Evolutionary conservation across 2,113 vertebrate genomes (phyloP), one percentile per base, ranked within the genome.

Genomic region (Dipodomys spectabilis): DNA sequence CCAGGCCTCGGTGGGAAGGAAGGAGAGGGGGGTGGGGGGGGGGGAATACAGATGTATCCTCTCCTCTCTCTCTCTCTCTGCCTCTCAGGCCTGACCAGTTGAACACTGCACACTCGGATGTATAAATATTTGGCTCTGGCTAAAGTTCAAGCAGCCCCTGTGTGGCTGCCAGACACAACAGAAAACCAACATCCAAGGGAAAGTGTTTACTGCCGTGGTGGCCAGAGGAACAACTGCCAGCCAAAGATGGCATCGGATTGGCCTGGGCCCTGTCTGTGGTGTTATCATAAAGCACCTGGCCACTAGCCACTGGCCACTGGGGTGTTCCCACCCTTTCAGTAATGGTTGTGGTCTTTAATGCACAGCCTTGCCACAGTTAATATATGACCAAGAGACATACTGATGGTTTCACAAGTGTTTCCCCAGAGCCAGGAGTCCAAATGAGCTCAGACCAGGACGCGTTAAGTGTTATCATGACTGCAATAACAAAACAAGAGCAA

Each of bases 91-190:
- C 97, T 97, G 98, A 97, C 98, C 98, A 97, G 96, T 97, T 97
- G 97, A 98, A 98, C 97, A 96, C 98, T 97, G 98, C 98, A 97
- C 98, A 97, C 98, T 98, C 97, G 97, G 98, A 98, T 98, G 98
- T 98, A 98, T 98, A 99, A 99, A 99, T 99, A 99, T 99, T 98
- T 98, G 98, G 98, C 98, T 98, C 98, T 98, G 98, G 98, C 98
- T 98, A 98, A 99, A 98, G 98, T 98, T 99, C 98, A 98, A 98
- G 98, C 98, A 95, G 98, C 97, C 97, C 97, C 97, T 97, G 96
- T 96, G 98, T 94, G 97, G 97, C 97, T 98, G 98, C 98, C 98
- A 98, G 98, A 98, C 98, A 98, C 98, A 98, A 98, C 98, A 98
- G 98, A 98, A 98, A 98, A 97, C 97, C 98, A 98, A 96, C 97